Percentiles rank a stretch among this genome's conserved stretches.
These are phyloP conservation scores for Nesoenas mayeri DNA, from an alignment of 2,113 vertebrate species.

Conservation along the genomic window DNA sequence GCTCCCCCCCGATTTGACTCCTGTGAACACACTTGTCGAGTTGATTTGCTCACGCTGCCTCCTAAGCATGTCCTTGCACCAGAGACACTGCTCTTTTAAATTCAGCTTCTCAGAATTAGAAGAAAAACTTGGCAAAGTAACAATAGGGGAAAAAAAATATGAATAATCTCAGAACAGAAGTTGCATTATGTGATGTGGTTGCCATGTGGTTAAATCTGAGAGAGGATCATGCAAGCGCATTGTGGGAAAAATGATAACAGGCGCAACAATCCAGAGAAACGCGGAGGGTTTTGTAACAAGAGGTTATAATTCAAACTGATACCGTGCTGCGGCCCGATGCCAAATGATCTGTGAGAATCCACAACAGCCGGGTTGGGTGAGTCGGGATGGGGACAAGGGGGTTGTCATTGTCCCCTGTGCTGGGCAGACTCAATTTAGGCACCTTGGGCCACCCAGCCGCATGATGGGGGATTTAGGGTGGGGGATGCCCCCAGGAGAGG, in stretches of 20 bases:
- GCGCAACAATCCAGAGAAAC: background rate
- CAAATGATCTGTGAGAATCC: background rate
- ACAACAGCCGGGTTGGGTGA: background rate
- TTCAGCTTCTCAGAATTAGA: conserved; percentile 31
- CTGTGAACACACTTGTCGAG: conserved; percentile 12
- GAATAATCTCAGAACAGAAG: conserved; percentile 44
- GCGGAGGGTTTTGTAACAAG: conserved; percentile 27
- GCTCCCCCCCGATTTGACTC: background rate
- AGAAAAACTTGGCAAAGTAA: conserved; percentile 25
- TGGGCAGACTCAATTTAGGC: background rate
- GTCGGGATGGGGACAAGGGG: fast-evolving
- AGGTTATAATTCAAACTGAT: background rate
- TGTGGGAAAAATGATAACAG: conserved; percentile 15
- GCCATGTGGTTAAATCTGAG: conserved; percentile 43
- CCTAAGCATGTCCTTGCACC: conserved; percentile 8
- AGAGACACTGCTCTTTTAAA: conserved; percentile 52
- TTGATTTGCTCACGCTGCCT: conserved; percentile 37
- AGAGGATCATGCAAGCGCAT: background rate
- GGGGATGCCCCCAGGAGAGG: background rate
- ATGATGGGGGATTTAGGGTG: fast-evolving
- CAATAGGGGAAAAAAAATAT: background rate
- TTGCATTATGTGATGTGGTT: conserved; percentile 10
- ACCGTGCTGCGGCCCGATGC: background rate
- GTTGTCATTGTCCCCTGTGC: too few species aligned
- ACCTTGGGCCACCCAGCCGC: fast-evolving